Conservation (phyloP, 2,797 vertebrate species). For the Myripristis murdjan region DNA sequence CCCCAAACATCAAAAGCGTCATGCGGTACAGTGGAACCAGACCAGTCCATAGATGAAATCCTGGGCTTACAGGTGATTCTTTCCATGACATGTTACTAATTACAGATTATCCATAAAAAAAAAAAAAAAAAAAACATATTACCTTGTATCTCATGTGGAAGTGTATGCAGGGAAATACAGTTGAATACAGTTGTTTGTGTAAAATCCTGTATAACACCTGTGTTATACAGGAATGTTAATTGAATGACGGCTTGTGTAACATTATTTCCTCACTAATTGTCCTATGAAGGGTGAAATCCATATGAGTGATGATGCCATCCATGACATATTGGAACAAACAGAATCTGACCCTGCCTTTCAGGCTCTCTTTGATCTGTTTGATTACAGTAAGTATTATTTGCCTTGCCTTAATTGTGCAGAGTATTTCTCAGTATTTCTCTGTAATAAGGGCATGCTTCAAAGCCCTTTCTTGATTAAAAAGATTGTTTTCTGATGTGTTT, state of each 20-base stretch:
- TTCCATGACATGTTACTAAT: not conserved
- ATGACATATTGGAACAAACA: conserved; percentile 96
- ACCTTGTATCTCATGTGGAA: too few relatives aligned
- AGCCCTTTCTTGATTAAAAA: not conserved
- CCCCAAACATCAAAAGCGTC: conserved; percentile 88
- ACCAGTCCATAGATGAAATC: conserved; percentile 97
- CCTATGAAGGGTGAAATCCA: conserved; percentile 93
- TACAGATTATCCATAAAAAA: not conserved
- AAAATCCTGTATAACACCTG: not conserved
- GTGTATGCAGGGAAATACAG: too few relatives aligned
- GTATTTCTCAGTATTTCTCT: not conserved
- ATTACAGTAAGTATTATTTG: conserved; percentile 88
- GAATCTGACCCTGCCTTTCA: conserved; percentile 99
- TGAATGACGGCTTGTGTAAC: not conserved
- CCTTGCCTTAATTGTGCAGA: conserved; percentile 7
- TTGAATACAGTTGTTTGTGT: not conserved
- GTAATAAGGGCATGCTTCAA: not conserved
- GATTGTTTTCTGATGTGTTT: conserved; percentile 32
- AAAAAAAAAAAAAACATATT: too few relatives aligned
- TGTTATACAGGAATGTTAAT: too few relatives aligned
- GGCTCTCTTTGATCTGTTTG: conserved; percentile 97
- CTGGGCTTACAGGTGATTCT: conserved; percentile 92
- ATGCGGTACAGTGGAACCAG: conserved; percentile 87
- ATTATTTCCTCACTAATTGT: conserved; percentile 12
- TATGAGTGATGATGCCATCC: conserved; percentile 98